Conservation (phyloP, 1,140 invertebrate species). For the Atta colombica region DNA sequence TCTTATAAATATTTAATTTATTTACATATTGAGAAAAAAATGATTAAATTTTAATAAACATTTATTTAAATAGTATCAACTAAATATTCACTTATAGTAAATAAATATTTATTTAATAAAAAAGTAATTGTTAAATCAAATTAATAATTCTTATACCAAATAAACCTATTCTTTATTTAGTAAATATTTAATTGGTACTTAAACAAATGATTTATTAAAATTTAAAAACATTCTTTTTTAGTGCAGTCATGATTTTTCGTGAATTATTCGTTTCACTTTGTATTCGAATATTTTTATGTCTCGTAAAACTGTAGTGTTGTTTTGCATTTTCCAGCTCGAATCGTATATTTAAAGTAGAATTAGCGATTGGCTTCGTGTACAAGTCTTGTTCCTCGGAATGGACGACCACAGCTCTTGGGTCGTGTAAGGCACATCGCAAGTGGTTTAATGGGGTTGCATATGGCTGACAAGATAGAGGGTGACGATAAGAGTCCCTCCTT, state of each 20-base stretch:
- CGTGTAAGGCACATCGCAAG: conserved; percentile 70
- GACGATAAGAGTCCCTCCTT: conserved; percentile 82
- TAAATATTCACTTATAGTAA: too few relatives aligned
- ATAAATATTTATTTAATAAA: too few relatives aligned
- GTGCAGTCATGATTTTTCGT: too few relatives aligned
- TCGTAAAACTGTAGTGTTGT: neutral
- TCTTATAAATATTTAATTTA: neutral
- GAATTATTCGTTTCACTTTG: too few relatives aligned
- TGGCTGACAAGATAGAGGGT: conserved; percentile 85
- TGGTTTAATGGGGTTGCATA: conserved; percentile 83
- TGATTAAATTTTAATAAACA: too few relatives aligned
- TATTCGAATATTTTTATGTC: neutral
- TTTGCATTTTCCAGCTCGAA: neutral
- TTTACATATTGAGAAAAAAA: neutral
- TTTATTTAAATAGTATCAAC: too few relatives aligned
- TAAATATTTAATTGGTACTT: too few relatives aligned
- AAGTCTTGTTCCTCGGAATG: conserved; percentile 28
- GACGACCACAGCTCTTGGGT: neutral
- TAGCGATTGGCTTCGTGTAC: conserved; percentile 34
- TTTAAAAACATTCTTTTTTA: too few relatives aligned
- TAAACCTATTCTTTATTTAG: too few relatives aligned
- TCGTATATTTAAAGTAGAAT: neutral
- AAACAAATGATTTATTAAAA: too few relatives aligned
- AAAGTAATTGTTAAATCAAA: too few relatives aligned
- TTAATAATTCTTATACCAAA: too few relatives aligned